phyloP scores from a whole-genome alignment of 2,797 vertebrate species.

The Arrhamphus sclerolepis region DNA sequence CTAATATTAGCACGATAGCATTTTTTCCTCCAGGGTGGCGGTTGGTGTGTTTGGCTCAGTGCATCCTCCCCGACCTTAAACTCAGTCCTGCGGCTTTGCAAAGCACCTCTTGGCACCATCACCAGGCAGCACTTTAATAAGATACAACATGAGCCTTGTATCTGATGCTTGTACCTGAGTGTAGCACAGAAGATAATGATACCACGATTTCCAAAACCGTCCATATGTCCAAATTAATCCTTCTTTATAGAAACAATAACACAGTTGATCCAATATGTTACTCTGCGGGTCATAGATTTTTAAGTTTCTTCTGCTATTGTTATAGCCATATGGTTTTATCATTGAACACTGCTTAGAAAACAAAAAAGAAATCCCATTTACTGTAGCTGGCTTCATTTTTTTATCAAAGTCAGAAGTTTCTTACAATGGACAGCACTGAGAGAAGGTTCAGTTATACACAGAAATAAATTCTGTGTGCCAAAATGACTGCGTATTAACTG shows the following conservation, averaged over 20 bases:
- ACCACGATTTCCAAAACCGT: constrained; percentile 45
- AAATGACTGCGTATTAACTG: constrained; percentile 52
- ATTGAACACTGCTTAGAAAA: constrained; percentile 36
- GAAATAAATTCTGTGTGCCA: constrained; percentile 53
- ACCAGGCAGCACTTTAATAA: constrained; percentile 54
- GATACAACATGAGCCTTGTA: constrained; percentile 34
- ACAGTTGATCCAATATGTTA: constrained; percentile 45
- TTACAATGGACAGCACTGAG: constrained; percentile 31
- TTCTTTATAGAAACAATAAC: constrained; percentile 34
- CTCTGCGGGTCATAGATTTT: constrained; percentile 45
- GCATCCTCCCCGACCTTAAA: constrained; percentile 65
- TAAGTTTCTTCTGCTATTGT: constrained; percentile 37
- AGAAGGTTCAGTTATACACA: constrained; percentile 55
- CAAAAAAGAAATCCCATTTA: constrained; percentile 36
- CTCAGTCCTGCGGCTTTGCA: constrained; percentile 51
- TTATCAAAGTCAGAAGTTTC: constrained; percentile 72
- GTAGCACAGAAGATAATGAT: constrained; percentile 24
- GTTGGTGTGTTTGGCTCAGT: constrained; percentile 64
- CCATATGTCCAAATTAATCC: constrained; percentile 26
- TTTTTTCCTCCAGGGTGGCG: constrained; percentile 65
- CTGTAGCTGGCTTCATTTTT: constrained; percentile 35
- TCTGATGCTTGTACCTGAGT: constrained; percentile 38
- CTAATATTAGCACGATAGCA: constrained; percentile 69
- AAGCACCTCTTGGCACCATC: constrained; percentile 56
- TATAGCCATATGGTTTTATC: constrained; percentile 64